Evolutionary conservation across 1,140 invertebrate species (phyloP).

Genomic region (Berghia stephanieae): DNA sequence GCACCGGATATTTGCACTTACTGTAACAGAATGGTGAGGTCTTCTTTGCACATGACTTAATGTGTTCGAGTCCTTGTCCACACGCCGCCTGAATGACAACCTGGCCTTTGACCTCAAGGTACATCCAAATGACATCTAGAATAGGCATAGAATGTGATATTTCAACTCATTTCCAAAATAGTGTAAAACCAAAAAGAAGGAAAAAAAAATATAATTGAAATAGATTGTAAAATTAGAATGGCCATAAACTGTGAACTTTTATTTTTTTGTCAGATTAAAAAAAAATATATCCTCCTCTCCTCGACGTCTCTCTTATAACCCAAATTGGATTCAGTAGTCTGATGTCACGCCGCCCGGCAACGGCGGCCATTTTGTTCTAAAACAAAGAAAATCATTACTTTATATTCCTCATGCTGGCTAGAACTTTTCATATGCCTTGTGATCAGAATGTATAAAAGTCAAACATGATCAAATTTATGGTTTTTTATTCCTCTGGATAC

Average conservation of each 20-base stretch:
- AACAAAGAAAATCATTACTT: too few species aligned
- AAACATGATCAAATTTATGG: too few species aligned
- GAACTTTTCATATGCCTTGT: too few species aligned
- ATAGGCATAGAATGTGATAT: neutral
- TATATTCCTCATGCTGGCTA: too few species aligned
- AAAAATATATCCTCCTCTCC: neutral
- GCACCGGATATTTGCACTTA: neutral
- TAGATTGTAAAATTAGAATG: neutral
- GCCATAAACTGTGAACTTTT: neutral
- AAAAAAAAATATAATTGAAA: neutral
- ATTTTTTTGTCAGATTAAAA: neutral
- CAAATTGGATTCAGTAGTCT: too few species aligned
- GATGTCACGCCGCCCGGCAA: too few species aligned
- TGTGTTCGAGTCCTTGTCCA: constrained; percentile 44
- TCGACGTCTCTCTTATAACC: neutral
- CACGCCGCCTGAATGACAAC: constrained; percentile 56
- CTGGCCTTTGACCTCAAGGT: constrained; percentile 56
- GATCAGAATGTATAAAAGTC: too few species aligned
- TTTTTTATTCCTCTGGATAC: too few species aligned
- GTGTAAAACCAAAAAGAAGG: too few species aligned
- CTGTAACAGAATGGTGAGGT: constrained; percentile 25
- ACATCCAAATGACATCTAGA: constrained; percentile 57
- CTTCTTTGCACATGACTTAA: constrained; percentile 21
- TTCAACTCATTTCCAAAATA: too few species aligned
- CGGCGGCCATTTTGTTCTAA: too few species aligned